These are phyloP conservation scores for Zosterops lateralis DNA, from an alignment of 2,113 vertebrate species.

Conservation along the genomic window DNA sequence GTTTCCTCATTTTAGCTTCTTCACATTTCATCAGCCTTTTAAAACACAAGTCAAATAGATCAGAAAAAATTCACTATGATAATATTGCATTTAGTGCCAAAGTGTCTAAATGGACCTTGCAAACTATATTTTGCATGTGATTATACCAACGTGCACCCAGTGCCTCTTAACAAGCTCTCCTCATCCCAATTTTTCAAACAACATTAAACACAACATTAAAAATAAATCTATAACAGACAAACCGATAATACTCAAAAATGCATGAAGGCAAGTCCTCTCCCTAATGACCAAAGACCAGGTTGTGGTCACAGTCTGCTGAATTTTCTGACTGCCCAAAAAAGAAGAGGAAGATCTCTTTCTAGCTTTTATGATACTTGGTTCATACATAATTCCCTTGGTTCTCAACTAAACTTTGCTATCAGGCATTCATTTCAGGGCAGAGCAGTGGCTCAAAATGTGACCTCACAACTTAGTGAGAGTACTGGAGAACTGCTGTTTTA, in stretches of 20 bases:
- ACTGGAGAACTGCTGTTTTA: neutral
- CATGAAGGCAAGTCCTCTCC: neutral
- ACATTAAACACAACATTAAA: constrained; percentile 40
- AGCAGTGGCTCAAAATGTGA: neutral
- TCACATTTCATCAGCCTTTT: constrained; percentile 39
- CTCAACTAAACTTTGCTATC: neutral
- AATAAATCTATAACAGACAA: neutral
- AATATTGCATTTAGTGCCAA: constrained; percentile 5
- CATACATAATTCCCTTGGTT: neutral
- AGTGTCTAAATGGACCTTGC: constrained; percentile 16
- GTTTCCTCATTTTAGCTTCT: constrained; percentile 23
- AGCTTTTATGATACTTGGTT: neutral
- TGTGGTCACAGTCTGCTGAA: neutral
- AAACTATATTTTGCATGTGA: neutral
- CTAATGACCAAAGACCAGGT: neutral
- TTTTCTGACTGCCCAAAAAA: neutral
- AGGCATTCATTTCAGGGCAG: neutral
- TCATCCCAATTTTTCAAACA: constrained; percentile 15
- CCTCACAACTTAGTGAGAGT: neutral
- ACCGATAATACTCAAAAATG: neutral
- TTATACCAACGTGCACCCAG: neutral
- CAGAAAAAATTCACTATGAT: neutral
- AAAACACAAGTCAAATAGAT: constrained; percentile 34
- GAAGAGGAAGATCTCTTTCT: neutral
- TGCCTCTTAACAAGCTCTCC: neutral